Conservation (phyloP, 2,888 invertebrate species). For the Drosophila kokeensis region DNA sequence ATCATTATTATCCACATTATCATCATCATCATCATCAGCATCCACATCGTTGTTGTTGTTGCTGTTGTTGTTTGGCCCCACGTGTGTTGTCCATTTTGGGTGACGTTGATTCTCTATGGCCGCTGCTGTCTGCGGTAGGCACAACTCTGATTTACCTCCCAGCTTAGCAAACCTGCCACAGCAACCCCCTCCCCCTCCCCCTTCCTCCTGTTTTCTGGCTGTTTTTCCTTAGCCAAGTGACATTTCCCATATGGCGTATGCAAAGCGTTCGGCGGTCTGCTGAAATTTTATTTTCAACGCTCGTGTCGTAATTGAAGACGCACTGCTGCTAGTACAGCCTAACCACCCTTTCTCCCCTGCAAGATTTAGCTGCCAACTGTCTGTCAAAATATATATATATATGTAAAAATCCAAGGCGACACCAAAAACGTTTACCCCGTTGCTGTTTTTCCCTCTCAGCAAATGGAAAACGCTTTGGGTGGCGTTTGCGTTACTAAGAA, state of each 20-base stretch:
- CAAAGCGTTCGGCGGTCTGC: conserved; percentile 37
- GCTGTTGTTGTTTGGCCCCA: conserved; percentile 47
- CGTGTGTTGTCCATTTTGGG: conserved; percentile 78
- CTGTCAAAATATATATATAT: conserved; percentile 74
- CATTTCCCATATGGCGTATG: conserved; percentile 70
- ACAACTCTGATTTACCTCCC: conserved; percentile 42
- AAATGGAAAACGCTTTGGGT: conserved; percentile 82
- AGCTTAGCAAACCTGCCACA: background rate
- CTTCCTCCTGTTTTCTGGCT: background rate
- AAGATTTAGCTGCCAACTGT: conserved; percentile 55
- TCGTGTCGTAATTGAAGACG: conserved; percentile 77
- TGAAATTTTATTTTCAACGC: conserved; percentile 80
- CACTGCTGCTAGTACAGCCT: conserved; percentile 38
- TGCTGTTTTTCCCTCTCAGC: conserved; percentile 41
- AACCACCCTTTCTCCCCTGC: background rate
- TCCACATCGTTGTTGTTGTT: conserved; percentile 8
- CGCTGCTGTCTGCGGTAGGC: conserved; percentile 72
- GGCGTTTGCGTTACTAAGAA: conserved; percentile 78
- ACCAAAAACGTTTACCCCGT: conserved; percentile 73
- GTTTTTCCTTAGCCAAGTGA: conserved; percentile 49
- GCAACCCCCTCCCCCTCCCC: background rate
- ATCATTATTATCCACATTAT: conserved; percentile 16
- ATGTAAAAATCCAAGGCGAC: conserved; percentile 39
- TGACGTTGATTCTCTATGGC: conserved; percentile 61
- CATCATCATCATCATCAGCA: conserved; percentile 2